Evolutionary conservation across 2,113 vertebrate genomes (phyloP).

Genomic region (Diphyllodes magnificus): DNA sequence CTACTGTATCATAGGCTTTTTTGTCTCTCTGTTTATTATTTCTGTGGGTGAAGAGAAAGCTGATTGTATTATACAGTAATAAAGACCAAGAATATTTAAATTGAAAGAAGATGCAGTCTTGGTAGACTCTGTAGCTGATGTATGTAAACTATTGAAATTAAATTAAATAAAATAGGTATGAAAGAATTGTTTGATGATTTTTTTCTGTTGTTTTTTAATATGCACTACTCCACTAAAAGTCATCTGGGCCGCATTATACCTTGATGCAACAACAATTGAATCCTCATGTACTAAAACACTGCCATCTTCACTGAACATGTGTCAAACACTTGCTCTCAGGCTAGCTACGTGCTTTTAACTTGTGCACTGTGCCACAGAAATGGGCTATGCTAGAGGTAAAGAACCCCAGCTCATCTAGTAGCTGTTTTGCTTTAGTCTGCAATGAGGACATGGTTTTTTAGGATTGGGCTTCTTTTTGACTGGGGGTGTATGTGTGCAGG

Average conservation of each 20-base stretch:
- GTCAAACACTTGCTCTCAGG: slow-evolving; percentile 55
- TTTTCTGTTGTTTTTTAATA: slow-evolving; percentile 35
- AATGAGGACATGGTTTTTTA: background rate
- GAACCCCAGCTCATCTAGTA: background rate
- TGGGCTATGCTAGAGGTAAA: background rate
- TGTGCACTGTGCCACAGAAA: background rate
- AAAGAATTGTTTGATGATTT: slow-evolving; percentile 49
- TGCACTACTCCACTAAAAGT: slow-evolving; percentile 22
- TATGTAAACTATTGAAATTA: slow-evolving; percentile 38
- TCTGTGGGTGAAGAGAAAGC: slow-evolving; percentile 31
- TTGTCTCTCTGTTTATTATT: slow-evolving; percentile 11
- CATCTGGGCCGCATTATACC: slow-evolving; percentile 58
- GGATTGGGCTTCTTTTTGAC: background rate
- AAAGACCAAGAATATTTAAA: slow-evolving; percentile 42
- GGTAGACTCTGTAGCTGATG: background rate
- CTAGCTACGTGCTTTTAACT: background rate
- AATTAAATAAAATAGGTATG: slow-evolving; percentile 57
- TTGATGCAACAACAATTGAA: slow-evolving; percentile 59
- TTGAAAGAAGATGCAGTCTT: slow-evolving; percentile 44
- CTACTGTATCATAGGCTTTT: background rate
- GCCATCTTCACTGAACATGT: slow-evolving; percentile 55
- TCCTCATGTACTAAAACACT: slow-evolving; percentile 31
- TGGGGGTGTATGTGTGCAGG: accelerated
- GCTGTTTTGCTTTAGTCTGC: background rate
- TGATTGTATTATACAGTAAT: slow-evolving; percentile 36